Conservation (phyloP, 92 coral and sea anemone genomes). For the Epizoanthus fatuus region DNA sequence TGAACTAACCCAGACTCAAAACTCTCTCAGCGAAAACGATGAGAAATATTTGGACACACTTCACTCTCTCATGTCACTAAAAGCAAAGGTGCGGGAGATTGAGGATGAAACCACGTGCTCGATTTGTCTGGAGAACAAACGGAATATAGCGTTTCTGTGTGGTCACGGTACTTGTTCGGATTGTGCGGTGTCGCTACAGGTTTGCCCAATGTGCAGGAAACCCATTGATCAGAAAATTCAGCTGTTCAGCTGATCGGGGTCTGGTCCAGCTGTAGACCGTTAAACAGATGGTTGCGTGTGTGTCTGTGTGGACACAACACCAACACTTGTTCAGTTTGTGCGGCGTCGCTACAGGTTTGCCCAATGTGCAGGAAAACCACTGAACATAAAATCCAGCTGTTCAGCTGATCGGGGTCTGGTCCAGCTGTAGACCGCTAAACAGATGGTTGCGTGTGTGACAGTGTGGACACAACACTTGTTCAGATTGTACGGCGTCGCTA, state of each 20-base stretch:
- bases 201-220: constrained; percentile 86
- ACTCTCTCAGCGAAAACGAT: constrained; percentile 47
- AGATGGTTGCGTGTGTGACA: too few species aligned
- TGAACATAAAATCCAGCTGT: constrained; percentile 74
- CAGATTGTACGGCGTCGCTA: constrained; percentile 49
- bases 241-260: constrained; percentile 59
- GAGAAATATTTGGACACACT: constrained; percentile 78
- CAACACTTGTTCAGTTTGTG: constrained; percentile 49
- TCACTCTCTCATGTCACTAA: constrained; percentile 72
- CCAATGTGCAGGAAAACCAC: constrained; percentile 89
- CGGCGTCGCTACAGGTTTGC: constrained; percentile 68
- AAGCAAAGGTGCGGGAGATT: constrained; percentile 85
- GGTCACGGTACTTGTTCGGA: constrained; percentile 85
- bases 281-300: too few species aligned
- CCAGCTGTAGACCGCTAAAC: too few species aligned
- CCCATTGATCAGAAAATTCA: constrained; percentile 81
- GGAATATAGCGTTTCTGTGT: constrained; percentile 82
- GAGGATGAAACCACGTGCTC: constrained; percentile 86
- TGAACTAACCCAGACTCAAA: constrained; percentile 1
- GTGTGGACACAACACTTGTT: constrained; percentile 81
- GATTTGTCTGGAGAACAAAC: constrained; percentile 83
- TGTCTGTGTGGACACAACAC: constrained; percentile 75
- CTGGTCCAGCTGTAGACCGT: not conserved
- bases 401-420: constrained; percentile 44
- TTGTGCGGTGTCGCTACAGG: constrained; percentile 68